A percentile compares a stretch with the other conserved stretches of the same genome.
Conservation (phyloP, 2,113 vertebrate genomes). For the Oreotrochilus melanogaster region DNA sequence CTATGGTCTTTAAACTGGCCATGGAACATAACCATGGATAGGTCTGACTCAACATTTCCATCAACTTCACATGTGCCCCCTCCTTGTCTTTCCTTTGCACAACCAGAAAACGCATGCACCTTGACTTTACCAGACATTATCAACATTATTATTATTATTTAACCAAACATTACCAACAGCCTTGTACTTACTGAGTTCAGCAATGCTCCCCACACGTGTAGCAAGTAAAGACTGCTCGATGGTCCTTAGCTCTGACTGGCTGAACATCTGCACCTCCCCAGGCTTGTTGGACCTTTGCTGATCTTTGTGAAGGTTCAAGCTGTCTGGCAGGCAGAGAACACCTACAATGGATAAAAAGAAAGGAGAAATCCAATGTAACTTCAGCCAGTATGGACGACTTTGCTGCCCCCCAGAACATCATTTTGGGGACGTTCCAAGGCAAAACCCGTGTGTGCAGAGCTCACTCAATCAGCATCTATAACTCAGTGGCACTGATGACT, state of each 20-base stretch:
- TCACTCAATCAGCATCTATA: background rate
- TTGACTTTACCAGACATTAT: background rate
- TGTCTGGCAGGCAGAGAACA: constrained; percentile 94
- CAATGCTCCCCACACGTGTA: constrained; percentile 94
- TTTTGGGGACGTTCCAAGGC: background rate
- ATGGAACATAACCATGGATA: background rate
- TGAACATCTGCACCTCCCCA: constrained; percentile 89
- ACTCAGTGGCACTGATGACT: background rate
- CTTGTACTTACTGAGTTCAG: constrained; percentile 93
- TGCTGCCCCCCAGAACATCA: rapidly evolving
- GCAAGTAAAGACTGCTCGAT: constrained; percentile 94
- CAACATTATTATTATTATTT: background rate
- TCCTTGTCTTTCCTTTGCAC: background rate
- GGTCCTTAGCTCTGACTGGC: constrained; percentile 92
- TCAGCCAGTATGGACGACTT: background rate
- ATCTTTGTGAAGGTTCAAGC: constrained; percentile 90
- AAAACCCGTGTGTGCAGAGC: background rate
- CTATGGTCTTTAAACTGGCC: background rate
- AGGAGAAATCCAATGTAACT: background rate
- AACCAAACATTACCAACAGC: background rate
- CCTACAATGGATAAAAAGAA: constrained; percentile 76
- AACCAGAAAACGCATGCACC: background rate
- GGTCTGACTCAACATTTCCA: background rate
- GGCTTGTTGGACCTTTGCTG: constrained; percentile 89
- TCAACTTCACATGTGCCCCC: background rate